These are phyloP conservation scores for Pollenia angustigena DNA, from an alignment of 2,888 invertebrate genomes.

Conservation along the genomic window DNA sequence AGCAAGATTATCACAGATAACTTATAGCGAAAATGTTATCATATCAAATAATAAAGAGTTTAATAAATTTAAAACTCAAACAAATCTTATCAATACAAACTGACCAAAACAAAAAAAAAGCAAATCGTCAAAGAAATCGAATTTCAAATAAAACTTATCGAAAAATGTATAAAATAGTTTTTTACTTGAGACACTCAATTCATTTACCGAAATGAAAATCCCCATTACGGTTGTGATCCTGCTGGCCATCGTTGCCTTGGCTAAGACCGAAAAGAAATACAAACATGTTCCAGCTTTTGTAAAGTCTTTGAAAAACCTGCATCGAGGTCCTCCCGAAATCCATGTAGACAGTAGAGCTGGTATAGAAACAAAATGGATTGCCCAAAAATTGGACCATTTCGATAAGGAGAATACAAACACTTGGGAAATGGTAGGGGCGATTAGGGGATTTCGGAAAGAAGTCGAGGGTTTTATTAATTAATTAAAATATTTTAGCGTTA, in stretches of 20 bases:
- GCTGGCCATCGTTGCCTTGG: slow-evolving; percentile 48
- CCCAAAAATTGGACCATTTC: slow-evolving; percentile 87
- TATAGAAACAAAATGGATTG: slow-evolving; percentile 83
- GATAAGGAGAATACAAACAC: slow-evolving; percentile 85
- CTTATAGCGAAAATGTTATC: background rate
- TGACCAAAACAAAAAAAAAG: background rate
- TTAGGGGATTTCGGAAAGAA: background rate
- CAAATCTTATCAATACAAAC: slow-evolving; percentile 15
- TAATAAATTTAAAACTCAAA: background rate
- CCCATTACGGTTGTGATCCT: slow-evolving; percentile 60
- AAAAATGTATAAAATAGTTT: background rate
- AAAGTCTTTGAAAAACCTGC: background rate
- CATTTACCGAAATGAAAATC: slow-evolving; percentile 77
- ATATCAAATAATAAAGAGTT: background rate
- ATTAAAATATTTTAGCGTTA: slow-evolving; percentile 76
- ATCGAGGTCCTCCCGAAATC: background rate
- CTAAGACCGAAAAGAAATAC: background rate
- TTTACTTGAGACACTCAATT: background rate
- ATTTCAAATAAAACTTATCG: background rate
- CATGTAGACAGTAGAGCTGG: background rate
- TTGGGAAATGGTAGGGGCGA: slow-evolving; percentile 86
- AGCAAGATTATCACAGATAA: background rate
- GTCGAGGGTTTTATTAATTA: slow-evolving; percentile 45
- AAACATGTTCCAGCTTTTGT: background rate
- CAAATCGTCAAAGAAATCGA: background rate